These are phyloP conservation scores for Brotula barbata DNA, from an alignment of 2,797 vertebrate genomes.

Conservation along the genomic window DNA sequence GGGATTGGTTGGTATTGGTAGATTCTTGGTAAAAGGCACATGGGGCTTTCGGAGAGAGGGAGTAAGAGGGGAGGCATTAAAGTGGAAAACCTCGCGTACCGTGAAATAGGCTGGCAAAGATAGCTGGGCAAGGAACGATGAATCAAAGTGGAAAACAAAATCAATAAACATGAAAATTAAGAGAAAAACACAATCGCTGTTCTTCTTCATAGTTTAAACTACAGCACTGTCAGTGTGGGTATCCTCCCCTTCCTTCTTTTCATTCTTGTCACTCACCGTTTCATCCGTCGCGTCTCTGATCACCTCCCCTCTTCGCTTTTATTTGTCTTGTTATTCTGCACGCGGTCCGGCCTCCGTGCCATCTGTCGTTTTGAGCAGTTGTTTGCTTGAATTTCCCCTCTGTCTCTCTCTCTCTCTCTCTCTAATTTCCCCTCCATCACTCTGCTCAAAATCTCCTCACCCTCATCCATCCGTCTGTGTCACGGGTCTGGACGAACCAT, in stretches of 20 bases:
- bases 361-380: constrained; percentile 47
- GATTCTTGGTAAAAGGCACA: constrained; percentile 36
- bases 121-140: constrained; percentile 37
- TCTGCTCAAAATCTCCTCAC: neutral
- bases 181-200: constrained; percentile 52
- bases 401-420: too few relatives aligned
- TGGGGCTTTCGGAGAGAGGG: constrained; percentile 28
- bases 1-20: constrained; percentile 46
- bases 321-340: constrained; percentile 11
- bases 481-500: constrained; percentile 9
- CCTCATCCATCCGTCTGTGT: constrained; percentile 51
- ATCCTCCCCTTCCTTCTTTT: constrained; percentile 30
- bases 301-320: neutral
- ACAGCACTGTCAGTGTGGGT: constrained; percentile 58
- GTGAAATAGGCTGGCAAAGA: constrained; percentile 54
- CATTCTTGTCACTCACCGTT: constrained; percentile 24
- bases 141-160: constrained; percentile 64
- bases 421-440: constrained; percentile 1
- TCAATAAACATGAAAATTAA: constrained; percentile 69
- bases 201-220: constrained; percentile 51
- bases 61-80: constrained; percentile 12
- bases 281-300: constrained; percentile 19
- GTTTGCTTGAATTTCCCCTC: constrained; percentile 58
- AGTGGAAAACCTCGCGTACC: constrained; percentile 46
- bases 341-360: constrained; percentile 30